Percentiles rank a stretch among this genome's conserved stretches.
These are phyloP conservation scores for Erynnis tages DNA, from an alignment of 2,888 invertebrate genomes.

Conservation along the genomic window DNA sequence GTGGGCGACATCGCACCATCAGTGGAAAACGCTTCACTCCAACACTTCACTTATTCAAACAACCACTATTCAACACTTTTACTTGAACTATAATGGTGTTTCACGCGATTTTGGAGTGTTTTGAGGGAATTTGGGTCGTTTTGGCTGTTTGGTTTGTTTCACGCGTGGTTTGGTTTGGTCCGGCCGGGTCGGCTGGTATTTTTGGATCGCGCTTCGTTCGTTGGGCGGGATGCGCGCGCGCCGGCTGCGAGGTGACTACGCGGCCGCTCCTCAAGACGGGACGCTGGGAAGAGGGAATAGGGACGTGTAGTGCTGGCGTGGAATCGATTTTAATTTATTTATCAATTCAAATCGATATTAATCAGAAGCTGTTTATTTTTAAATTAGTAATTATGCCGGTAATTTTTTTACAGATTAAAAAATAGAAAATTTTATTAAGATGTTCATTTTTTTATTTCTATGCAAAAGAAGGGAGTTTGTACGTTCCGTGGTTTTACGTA, in stretches of 20 bases:
- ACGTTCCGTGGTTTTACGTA: too few relatives aligned
- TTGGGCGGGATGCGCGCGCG: slow-evolving; percentile 68
- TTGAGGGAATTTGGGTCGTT: not conserved
- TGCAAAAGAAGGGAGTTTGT: too few relatives aligned
- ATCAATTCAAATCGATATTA: too few relatives aligned
- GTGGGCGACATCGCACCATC: slow-evolving; percentile 72
- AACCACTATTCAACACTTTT: not conserved
- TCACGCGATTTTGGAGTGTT: not conserved
- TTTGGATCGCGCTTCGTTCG: slow-evolving; percentile 55
- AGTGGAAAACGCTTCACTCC: slow-evolving; percentile 36
- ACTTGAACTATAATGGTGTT: not conserved
- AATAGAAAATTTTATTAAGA: too few relatives aligned
- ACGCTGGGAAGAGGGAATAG: slow-evolving; percentile 58
- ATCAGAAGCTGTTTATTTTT: too few relatives aligned
- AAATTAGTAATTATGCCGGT: too few relatives aligned
- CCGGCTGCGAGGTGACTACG: slow-evolving; percentile 63
- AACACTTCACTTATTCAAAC: slow-evolving; percentile 14
- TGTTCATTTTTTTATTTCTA: too few relatives aligned
- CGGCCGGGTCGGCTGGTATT: slow-evolving; percentile 57
- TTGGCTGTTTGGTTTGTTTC: slow-evolving; percentile 33
- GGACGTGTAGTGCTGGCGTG: slow-evolving; percentile 34
- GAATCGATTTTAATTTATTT: too few relatives aligned
- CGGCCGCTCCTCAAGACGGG: slow-evolving; percentile 74
- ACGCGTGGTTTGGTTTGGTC: slow-evolving; percentile 53
- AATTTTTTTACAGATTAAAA: too few relatives aligned